Conservation (phyloP, 2,888 invertebrate species). For the Diplazon laetatorius region DNA sequence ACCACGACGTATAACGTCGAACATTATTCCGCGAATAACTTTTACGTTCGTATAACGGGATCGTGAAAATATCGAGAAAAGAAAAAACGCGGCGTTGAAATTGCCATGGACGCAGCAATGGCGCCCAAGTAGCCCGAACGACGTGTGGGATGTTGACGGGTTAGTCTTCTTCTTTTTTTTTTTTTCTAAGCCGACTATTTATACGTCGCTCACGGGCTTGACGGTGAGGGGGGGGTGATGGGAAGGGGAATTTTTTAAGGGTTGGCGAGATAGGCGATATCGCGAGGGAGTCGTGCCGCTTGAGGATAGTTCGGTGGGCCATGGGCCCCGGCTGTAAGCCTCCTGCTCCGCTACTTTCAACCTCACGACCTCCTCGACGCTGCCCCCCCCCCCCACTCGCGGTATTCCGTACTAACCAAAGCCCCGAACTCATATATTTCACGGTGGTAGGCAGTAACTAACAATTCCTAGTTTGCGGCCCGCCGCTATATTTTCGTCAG, state of each 20-base stretch:
- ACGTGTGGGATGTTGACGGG: slow-evolving; percentile 1
- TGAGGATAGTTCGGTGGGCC: slow-evolving; percentile 51
- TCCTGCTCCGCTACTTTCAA: slow-evolving; percentile 31
- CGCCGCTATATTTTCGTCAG: slow-evolving; percentile 81
- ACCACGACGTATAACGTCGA: no score
- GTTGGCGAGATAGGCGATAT: slow-evolving; percentile 40
- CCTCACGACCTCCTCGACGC: background rate
- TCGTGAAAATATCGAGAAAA: slow-evolving; percentile 23
- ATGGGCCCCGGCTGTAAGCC: slow-evolving; percentile 15
- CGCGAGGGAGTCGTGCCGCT: slow-evolving; percentile 43
- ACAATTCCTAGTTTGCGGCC: slow-evolving; percentile 80
- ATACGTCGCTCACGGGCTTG: slow-evolving; percentile 37
- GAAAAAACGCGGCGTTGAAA: slow-evolving; percentile 38
- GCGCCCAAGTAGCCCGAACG: background rate
- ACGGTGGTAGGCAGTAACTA: slow-evolving; percentile 77
- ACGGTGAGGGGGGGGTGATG: background rate
- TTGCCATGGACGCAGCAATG: slow-evolving; percentile 26
- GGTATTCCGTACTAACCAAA: slow-evolving; percentile 52
- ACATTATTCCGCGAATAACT: background rate
- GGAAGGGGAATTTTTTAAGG: slow-evolving; percentile 56
- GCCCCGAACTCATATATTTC: slow-evolving; percentile 77
- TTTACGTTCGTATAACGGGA: background rate
- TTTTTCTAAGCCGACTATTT: slow-evolving; percentile 19
- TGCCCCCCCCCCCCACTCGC: no score
- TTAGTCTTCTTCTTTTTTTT: no score